These are phyloP conservation scores for Actias luna DNA, from an alignment of 2,888 invertebrate genomes.

Conservation along the genomic window DNA sequence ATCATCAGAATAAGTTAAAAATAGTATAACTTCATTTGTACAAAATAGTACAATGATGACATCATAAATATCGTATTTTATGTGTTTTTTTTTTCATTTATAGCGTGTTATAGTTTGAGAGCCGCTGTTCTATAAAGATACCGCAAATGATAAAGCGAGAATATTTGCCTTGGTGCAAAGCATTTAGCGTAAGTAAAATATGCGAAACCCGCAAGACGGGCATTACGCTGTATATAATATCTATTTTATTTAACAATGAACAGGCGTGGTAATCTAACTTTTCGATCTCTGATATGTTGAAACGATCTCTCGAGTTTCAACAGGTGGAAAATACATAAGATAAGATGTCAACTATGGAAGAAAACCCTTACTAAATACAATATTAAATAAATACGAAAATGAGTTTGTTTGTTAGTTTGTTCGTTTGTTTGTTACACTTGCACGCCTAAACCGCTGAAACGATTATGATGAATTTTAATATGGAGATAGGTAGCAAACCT, in stretches of 20 bases:
- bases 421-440: too few relatives aligned
- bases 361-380: too few relatives aligned
- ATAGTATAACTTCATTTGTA: too few relatives aligned
- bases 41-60: too few relatives aligned
- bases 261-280: background rate
- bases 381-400: too few relatives aligned
- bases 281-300: background rate
- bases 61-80: too few relatives aligned
- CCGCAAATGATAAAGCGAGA: constrained; percentile 5
- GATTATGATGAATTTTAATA: too few relatives aligned
- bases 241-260: background rate
- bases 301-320: background rate
- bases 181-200: background rate
- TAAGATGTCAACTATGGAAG: background rate
- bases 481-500: too few relatives aligned
- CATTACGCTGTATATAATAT: background rate
- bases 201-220: background rate
- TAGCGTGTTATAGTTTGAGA: constrained; percentile 8
- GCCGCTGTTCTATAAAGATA: constrained; percentile 3
- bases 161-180: constrained; percentile 2
- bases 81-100: too few relatives aligned
- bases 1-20: too few relatives aligned
- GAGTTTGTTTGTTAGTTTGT: too few relatives aligned
- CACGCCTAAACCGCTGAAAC: too few relatives aligned
- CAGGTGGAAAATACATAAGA: background rate